A percentile compares a stretch with the other conserved stretches of the same genome.
phyloP scores from a whole-genome alignment of 2,888 invertebrate genomes.

The Parasteatoda lunata region DNA sequence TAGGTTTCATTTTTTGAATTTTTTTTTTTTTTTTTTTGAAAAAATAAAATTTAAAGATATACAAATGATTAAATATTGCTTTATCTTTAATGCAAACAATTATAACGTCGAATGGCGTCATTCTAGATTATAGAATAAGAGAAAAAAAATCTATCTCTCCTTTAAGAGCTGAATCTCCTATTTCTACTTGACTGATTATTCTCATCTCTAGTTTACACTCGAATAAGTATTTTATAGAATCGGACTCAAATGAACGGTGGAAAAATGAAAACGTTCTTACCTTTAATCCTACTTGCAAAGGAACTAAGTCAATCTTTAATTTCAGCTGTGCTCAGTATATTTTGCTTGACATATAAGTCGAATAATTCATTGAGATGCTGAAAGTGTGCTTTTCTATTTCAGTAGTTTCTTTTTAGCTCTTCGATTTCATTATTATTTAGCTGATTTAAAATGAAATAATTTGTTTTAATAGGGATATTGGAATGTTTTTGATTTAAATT shows the following conservation, averaged over 20 bases:
- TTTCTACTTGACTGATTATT: constrained; percentile 28
- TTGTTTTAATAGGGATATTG: too few species aligned
- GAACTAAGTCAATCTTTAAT: constrained; percentile 19
- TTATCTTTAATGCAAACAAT: too few species aligned
- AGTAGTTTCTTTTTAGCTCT: too few species aligned
- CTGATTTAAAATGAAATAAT: too few species aligned
- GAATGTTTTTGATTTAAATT: too few species aligned
- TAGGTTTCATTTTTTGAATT: too few species aligned
- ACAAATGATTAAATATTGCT: too few species aligned
- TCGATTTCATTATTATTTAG: too few species aligned
- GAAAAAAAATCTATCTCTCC: neutral
- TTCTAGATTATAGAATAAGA: neutral
- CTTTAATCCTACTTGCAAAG: neutral
- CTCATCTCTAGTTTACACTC: constrained; percentile 41
- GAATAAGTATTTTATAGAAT: constrained; percentile 45
- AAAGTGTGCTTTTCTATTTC: too few species aligned
- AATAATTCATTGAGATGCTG: too few species aligned
- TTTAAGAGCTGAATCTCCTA: constrained; percentile 19
- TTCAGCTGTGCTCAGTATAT: constrained; percentile 21
- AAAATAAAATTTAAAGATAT: too few species aligned
- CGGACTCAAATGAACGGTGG: neutral
- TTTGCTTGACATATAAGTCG: constrained; percentile 16
- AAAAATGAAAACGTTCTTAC: constrained; percentile 9
- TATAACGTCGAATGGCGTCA: neutral
- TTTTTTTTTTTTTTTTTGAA: too few species aligned